These are phyloP conservation scores for Numida meleagris DNA, from an alignment of 2,113 vertebrate genomes.

Conservation along the genomic window DNA sequence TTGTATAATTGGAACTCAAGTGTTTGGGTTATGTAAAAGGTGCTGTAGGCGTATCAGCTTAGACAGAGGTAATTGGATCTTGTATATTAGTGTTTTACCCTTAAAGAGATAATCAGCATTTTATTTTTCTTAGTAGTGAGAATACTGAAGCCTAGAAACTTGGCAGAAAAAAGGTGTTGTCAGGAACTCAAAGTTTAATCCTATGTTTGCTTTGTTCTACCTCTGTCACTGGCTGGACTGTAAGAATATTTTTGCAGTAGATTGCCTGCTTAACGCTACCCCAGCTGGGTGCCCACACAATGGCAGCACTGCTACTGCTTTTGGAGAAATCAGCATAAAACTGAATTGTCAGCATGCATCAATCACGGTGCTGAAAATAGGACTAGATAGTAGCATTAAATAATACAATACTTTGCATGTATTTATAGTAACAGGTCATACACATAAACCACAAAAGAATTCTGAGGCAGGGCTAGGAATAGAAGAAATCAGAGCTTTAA, in stretches of 20 bases:
- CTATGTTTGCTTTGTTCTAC: neutral
- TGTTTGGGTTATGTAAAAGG: constrained; percentile 66
- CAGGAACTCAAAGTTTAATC: neutral
- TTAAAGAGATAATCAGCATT: constrained; percentile 33
- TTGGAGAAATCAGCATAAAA: constrained; percentile 31
- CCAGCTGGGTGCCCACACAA: neutral
- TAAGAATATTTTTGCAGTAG: neutral
- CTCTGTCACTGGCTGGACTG: neutral
- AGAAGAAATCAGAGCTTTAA: neutral
- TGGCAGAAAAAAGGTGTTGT: neutral
- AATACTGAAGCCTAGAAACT: neutral
- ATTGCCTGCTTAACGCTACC: neutral
- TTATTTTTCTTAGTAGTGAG: neutral
- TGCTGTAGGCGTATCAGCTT: constrained; percentile 50
- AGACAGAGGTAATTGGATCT: constrained; percentile 70
- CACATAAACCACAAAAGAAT: neutral
- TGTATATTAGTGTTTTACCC: constrained; percentile 55
- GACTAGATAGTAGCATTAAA: constrained; percentile 18
- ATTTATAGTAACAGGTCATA: neutral
- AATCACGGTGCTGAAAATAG: neutral
- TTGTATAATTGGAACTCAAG: constrained; percentile 56
- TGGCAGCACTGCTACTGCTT: neutral
- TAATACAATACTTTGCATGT: neutral
- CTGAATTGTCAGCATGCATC: constrained; percentile 3
- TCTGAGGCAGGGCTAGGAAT: neutral